Base-by-base conservation (phyloP, 1,140 invertebrate species). In the Nebria ingens region DNA sequence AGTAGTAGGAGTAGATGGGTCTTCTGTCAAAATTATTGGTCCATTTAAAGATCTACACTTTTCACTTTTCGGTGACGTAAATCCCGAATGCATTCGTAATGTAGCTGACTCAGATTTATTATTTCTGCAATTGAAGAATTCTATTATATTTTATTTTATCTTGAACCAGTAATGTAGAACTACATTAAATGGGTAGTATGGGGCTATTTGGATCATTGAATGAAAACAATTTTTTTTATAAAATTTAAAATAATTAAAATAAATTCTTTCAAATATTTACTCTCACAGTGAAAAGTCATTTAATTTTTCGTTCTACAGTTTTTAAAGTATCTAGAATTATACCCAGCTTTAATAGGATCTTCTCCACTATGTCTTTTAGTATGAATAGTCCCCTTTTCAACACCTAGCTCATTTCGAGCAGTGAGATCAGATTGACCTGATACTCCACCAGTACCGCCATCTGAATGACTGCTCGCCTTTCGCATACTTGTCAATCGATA, bases 311-410 rank as follows among this genome's bases (percentile, higher is more conserved):
- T n/a, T n/a, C n/a, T n/a, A n/a, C n/a, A n/a, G 25, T 34, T 34
- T n/a, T 45, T 13, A 54, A 3, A 4, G 20, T 51, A n/a, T 22
- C 4, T 25, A 51, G 4, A 52, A 34, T 34, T 64, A 70, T 60
- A 82, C 78, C 80, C 80, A 19, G 79, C 80, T 71, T 87, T 87
- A 3, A 85, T 79, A 1, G 85, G 85, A 73, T 94, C 91, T 68
- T 95, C 92, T 12, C 91, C 91, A 65, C 91, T 95, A 65, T 96
- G 92, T 20, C 94, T 74, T 72, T 98, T 98, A 0, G 94, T 98
- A 68, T 97, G 93, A 52, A 98, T 92, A 0, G 91, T 95, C 17
- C 94, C 94, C 69, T 92, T 91, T 66, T 93, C 91, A 0, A 91
- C 84, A 0, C 78, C 78, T 42, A 72, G 62, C 58, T 73, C 70